These are phyloP conservation scores for Tapirus indicus DNA, from an alignment of 2,797 vertebrate genomes.

Conservation along the genomic window DNA sequence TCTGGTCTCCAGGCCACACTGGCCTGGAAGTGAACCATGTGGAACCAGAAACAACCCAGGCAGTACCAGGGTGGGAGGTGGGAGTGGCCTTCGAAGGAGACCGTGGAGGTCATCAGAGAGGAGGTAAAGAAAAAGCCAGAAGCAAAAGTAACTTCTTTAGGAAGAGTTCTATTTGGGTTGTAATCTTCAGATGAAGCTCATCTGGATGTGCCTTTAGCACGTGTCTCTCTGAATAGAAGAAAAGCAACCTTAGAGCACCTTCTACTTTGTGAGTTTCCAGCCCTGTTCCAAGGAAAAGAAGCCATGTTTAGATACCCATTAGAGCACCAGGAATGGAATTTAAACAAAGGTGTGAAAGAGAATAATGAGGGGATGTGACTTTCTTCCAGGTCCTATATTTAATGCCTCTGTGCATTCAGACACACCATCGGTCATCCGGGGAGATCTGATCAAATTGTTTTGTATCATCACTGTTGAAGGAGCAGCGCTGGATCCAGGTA, in stretches of 20 bases:
- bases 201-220: not conserved
- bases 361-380: constrained; percentile 20
- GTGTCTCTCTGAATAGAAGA: not conserved
- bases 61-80: not conserved
- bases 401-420: constrained; percentile 92
- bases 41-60: not conserved
- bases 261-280: not conserved
- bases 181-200: not conserved
- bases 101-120: not conserved
- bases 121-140: not conserved
- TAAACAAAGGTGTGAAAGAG: not conserved
- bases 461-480: constrained; percentile 93
- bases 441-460: constrained; percentile 94
- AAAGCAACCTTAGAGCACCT: not conserved
- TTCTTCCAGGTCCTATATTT: constrained; percentile 91
- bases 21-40: not conserved
- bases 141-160: not conserved
- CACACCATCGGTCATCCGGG: constrained; percentile 91
- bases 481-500: constrained; percentile 92
- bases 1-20: not conserved
- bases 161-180: not conserved
- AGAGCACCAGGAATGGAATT: not conserved
- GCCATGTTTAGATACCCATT: not conserved
- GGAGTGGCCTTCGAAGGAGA: not conserved
- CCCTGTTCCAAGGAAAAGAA: not conserved